These are phyloP conservation scores for Speoplatyrhinus poulsoni DNA, from an alignment of 2,113 vertebrate genomes.

Conservation along the genomic window DNA sequence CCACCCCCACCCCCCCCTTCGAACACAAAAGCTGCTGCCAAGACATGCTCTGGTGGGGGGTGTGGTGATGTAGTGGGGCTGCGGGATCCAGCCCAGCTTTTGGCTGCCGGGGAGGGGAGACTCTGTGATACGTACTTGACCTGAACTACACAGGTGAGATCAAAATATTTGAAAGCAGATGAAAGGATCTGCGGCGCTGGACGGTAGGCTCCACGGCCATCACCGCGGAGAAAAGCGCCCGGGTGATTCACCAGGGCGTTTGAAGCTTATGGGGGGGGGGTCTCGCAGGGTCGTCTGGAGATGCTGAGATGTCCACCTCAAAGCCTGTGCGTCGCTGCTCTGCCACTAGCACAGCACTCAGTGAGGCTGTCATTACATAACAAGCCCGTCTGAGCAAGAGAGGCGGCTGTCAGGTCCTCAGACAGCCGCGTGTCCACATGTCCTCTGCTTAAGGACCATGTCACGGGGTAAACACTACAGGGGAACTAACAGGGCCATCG, in stretches of 20 bases:
- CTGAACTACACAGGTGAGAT: conserved; percentile 49
- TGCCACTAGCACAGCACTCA: not conserved
- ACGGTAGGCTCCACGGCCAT: no score
- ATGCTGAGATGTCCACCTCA: conserved; percentile 15
- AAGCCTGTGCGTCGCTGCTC: conserved; percentile 4
- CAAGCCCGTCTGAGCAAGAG: conserved; percentile 5
- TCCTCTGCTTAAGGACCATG: conserved; percentile 10
- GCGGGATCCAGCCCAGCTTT: no score
- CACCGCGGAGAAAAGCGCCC: no score
- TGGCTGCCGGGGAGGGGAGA: conserved; percentile 21
- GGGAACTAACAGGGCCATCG: not conserved
- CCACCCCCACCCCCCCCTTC: no score
- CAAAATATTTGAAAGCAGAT: conserved; percentile 46
- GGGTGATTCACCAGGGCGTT: not conserved
- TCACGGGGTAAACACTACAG: conserved; percentile 10
- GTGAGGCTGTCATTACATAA: conserved; percentile 20
- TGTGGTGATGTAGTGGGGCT: no score
- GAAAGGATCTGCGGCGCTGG: conserved; percentile 43
- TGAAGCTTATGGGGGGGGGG: conserved; percentile 20
- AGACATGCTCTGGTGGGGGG: conserved; percentile 19
- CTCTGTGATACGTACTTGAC: conserved; percentile 20
- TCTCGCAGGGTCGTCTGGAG: conserved; percentile 28
- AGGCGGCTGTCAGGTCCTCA: not conserved
- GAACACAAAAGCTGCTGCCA: conserved; percentile 12
- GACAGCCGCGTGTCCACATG: not conserved